Percentiles rank a stretch among this genome's conserved stretches.
These are phyloP conservation scores for Malurus melanocephalus DNA, from an alignment of 2,113 vertebrate species.

Conservation along the genomic window DNA sequence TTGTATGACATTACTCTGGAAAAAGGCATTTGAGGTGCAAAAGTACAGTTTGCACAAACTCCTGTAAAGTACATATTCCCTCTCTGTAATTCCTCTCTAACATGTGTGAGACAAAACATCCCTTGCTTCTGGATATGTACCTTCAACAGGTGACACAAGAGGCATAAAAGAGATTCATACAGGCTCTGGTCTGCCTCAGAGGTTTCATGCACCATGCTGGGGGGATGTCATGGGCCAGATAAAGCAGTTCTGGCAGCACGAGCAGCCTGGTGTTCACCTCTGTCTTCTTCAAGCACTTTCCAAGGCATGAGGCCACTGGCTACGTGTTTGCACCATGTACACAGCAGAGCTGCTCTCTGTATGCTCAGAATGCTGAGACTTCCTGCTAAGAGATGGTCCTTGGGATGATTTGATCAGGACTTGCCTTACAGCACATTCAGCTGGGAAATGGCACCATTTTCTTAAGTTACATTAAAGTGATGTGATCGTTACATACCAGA, in stretches of 20 bases:
- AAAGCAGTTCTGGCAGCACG: neutral
- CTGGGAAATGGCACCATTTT: neutral
- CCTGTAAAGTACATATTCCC: neutral
- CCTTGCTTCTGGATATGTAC: neutral
- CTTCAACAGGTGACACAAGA: neutral
- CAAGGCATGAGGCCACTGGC: neutral
- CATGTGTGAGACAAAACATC: neutral
- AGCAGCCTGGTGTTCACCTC: neutral
- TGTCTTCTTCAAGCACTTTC: neutral
- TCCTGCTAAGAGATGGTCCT: neutral
- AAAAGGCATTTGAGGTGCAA: neutral
- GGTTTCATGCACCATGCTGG: neutral
- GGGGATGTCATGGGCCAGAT: neutral
- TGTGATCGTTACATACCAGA: accelerated
- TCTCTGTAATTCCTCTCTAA: neutral
- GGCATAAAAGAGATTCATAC: neutral
- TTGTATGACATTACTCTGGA: neutral
- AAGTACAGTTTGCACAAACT: neutral
- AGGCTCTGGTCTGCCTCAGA: neutral
- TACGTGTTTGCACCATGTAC: accelerated
- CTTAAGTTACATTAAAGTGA: neutral
- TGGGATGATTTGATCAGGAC: accelerated
- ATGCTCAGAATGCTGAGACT: neutral
- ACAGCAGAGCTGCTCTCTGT: neutral
- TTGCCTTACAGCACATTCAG: neutral